These are phyloP conservation scores for Solea solea DNA, from an alignment of 2,113 vertebrate species.

Conservation along the genomic window DNA sequence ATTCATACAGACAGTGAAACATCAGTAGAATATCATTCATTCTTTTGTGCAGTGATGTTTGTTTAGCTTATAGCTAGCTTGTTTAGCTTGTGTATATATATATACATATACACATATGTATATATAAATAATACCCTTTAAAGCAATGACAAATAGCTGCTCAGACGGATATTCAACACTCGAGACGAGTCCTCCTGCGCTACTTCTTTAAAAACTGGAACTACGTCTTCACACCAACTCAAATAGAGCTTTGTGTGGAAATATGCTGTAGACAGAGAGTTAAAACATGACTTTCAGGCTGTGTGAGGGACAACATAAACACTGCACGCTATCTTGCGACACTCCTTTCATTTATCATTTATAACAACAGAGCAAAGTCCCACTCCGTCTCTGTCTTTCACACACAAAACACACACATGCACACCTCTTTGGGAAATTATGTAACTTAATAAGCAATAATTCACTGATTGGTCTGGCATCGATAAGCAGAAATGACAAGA, in stretches of 20 bases:
- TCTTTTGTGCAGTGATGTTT: constrained; percentile 20
- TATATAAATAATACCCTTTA: too few relatives aligned
- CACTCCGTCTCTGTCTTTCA: constrained; percentile 33
- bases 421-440: constrained; percentile 36
- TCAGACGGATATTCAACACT: not conserved
- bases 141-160: too few relatives aligned
- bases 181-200: not conserved
- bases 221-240: constrained; percentile 6
- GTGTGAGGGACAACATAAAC: constrained; percentile 83
- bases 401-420: constrained; percentile 5
- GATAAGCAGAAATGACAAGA: constrained; percentile 6
- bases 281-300: constrained; percentile 29
- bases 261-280: constrained; percentile 15
- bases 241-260: constrained; percentile 15
- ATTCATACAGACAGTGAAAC: constrained; percentile 10
- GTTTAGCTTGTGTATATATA: not conserved
- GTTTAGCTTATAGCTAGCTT: constrained; percentile 1
- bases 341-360: constrained; percentile 83
- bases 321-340: constrained; percentile 77
- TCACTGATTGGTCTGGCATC: constrained; percentile 14
- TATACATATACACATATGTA: too few relatives aligned
- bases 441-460: constrained; percentile 44
- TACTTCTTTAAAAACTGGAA: constrained; percentile 1
- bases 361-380: constrained; percentile 85
- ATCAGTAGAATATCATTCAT: constrained; percentile 8